Evolutionary conservation across 2,888 invertebrate genomes (phyloP).

Genomic region (Archips xylosteana): DNA sequence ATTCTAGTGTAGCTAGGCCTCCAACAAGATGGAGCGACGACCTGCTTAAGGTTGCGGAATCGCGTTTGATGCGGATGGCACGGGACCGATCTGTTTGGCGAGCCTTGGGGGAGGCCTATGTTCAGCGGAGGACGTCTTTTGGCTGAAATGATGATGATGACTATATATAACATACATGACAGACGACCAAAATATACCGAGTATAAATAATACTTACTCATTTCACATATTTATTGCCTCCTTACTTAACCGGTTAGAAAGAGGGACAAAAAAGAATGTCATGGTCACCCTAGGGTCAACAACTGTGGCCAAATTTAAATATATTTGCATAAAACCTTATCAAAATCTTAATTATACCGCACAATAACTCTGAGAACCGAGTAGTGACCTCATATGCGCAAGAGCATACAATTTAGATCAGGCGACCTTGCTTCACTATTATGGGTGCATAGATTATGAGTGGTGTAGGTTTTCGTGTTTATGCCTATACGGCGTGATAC

Average conservation of each 20-base stretch:
- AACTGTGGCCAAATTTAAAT: background rate
- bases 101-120: too few species aligned
- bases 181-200: too few species aligned
- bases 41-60: too few species aligned
- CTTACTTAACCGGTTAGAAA: background rate
- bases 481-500: constrained; percentile 36
- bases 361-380: constrained; percentile 21
- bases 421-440: constrained; percentile 75
- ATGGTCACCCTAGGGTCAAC: background rate
- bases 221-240: too few species aligned
- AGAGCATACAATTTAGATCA: constrained; percentile 48
- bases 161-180: too few species aligned
- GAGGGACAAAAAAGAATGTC: background rate
- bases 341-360: constrained; percentile 30
- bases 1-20: too few species aligned
- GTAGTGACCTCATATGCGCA: constrained; percentile 43
- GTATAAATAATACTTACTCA: too few species aligned
- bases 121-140: too few species aligned
- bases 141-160: too few species aligned
- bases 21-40: too few species aligned
- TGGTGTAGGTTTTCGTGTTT: constrained; percentile 21
- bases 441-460: constrained; percentile 59
- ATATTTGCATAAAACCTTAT: constrained; percentile 7
- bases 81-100: too few species aligned
- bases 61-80: too few species aligned